Evolutionary conservation across 2,113 vertebrate genomes (phyloP), one percentile per base, ranked within the genome.

Genomic region (Spilogale gracilis): DNA sequence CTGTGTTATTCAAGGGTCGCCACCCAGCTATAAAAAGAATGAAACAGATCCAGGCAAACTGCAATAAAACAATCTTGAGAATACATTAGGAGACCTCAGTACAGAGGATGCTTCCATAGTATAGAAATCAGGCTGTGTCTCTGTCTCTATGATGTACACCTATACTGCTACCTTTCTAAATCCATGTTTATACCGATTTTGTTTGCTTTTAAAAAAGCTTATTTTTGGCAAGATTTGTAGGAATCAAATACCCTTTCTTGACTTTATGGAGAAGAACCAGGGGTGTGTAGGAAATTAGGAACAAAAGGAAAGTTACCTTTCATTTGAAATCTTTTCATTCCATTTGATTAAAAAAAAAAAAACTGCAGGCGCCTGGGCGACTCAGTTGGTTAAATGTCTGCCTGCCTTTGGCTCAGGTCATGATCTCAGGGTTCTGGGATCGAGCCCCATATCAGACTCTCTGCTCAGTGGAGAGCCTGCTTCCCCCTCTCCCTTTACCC

Each of bases 221-320:
- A 88, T 94, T 97, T 92, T 17, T 74, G 74, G 69, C n/a, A 92
- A 92, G 48, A 89, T 87, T 74, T 87, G 16, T 43, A 67, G 38
- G 87, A 73, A n/a, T 79, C 11, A 79, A 52, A 73, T 60, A 60
- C 9, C 6, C 4, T 89, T 89, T 50, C 27, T 74, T 84, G 73
- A 14, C 43, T 90, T 81, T 60, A 10, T 43, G 30, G n/a, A 85
- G 50, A 82, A 60, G 38, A 84, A 52, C 7, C 74, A n/a, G 30
- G n/a, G 16, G 27, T 73, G 30, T 4, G 3, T 67, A 8, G 27
- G 63, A 45, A 92, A 2, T 63, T 21, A 71, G 65, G 90, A 89
- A 83, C 6, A 85, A 69, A 45, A 91, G 43, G 30, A 95, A 60
- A 96, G 80, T 91, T 50, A 61, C 3, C 93, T 32, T 87, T 94